Evolutionary conservation across 2,797 vertebrate species (phyloP).

Genomic region (Pseudochirops corinnae): DNA sequence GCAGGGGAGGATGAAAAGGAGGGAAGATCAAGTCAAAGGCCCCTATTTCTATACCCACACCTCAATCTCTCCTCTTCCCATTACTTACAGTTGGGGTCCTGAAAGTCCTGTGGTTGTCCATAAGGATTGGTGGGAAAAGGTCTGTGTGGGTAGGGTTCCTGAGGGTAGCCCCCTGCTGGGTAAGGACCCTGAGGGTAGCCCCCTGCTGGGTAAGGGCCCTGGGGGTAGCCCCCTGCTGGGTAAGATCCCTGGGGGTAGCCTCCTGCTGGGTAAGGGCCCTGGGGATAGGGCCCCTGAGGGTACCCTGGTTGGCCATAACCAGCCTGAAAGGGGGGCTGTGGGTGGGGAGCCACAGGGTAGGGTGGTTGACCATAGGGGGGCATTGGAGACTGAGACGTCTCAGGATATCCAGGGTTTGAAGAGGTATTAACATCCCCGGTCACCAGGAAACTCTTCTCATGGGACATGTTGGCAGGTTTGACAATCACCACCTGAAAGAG

Average conservation of each 20-base stretch:
- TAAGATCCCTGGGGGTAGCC: conserved; percentile 81
- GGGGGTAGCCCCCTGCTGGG: conserved; percentile 80
- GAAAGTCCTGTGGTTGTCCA: conserved; percentile 84
- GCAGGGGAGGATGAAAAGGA: neutral
- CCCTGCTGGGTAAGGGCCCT: conserved; percentile 70
- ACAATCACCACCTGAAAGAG: conserved; percentile 52
- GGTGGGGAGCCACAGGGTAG: conserved; percentile 81
- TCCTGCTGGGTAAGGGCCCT: conserved; percentile 80
- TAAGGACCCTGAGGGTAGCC: conserved; percentile 80
- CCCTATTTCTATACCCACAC: neutral
- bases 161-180: conserved; percentile 80
- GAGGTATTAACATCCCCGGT: conserved; percentile 91
- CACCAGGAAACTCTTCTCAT: conserved; percentile 92
- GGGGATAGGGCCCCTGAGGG: conserved; percentile 73
- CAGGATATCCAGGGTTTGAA: conserved; percentile 89
- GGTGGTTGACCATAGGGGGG: conserved; percentile 81
- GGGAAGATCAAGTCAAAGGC: neutral
- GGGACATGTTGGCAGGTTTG: conserved; percentile 82
- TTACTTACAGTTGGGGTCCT: conserved; percentile 79
- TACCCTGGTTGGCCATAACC: conserved; percentile 80
- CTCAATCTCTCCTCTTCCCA: neutral
- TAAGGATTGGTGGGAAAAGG: conserved; percentile 88
- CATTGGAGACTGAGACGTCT: conserved; percentile 86
- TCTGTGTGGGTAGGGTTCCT: conserved; percentile 88
- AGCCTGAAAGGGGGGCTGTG: conserved; percentile 74